Conservation (phyloP, 2,888 invertebrate genomes). For the Cordylochernes scorpioides region DNA sequence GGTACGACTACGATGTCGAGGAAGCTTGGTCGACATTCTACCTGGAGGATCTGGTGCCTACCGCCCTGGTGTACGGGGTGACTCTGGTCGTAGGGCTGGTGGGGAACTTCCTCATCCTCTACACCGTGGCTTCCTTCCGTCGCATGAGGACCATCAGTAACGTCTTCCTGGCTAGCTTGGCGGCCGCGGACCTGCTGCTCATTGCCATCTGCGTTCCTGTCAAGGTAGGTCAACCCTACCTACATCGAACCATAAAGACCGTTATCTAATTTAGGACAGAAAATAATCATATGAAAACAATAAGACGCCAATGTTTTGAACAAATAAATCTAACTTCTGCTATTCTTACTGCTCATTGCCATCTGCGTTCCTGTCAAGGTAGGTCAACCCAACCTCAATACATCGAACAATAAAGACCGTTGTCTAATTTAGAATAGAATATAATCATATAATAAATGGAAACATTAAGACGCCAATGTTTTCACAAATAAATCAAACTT, state of each 20-base stretch:
- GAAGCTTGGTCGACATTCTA: conserved; percentile 7
- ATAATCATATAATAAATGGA: too few relatives aligned
- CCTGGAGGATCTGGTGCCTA: conserved; percentile 10
- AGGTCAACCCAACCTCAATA: too few relatives aligned
- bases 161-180: conserved; percentile 37
- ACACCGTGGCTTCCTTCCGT: conserved; percentile 29
- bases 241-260: too few relatives aligned
- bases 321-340: too few relatives aligned
- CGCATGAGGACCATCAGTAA: conserved; percentile 32
- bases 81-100: conserved; percentile 33
- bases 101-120: conserved; percentile 32
- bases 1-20: conserved; percentile 8
- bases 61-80: conserved; percentile 28
- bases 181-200: conserved; percentile 38
- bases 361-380: conserved; percentile 45
- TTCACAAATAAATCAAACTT: too few relatives aligned
- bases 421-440: too few relatives aligned
- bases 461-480: too few relatives aligned
- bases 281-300: too few relatives aligned
- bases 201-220: conserved; percentile 41
- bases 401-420: too few relatives aligned
- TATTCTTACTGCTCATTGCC: conserved; percentile 35
- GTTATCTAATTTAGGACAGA: too few relatives aligned
- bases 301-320: too few relatives aligned
- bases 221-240: conserved; percentile 34